phyloP scores from a whole-genome alignment of 2,888 invertebrate species.

The Heteromurus nitidus region DNA sequence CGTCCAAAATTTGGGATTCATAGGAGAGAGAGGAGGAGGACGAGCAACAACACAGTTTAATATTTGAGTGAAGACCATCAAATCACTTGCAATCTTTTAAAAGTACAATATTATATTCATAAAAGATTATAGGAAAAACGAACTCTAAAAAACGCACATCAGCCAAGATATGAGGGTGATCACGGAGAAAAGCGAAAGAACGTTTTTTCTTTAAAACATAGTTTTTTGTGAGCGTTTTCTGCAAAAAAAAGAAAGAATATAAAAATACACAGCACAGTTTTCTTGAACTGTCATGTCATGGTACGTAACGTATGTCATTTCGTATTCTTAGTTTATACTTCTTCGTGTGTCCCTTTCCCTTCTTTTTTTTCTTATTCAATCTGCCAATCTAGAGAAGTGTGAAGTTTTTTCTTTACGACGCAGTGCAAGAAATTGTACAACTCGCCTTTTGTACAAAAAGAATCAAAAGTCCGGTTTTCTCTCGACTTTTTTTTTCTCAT shows the following conservation, averaged over 20 bases:
- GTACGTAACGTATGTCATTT: slow-evolving; percentile 33
- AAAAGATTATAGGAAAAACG: slow-evolving; percentile 13
- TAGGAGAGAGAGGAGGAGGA: slow-evolving; percentile 7
- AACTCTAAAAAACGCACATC: slow-evolving; percentile 23
- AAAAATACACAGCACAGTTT: neutral
- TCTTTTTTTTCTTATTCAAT: slow-evolving; percentile 19
- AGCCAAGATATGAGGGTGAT: slow-evolving; percentile 28
- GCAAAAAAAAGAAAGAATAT: slow-evolving; percentile 8
- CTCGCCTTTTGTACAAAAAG: neutral
- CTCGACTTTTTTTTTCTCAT: too few relatives aligned
- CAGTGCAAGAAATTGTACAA: too few relatives aligned
- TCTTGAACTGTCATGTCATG: slow-evolving; percentile 37
- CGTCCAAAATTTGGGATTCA: slow-evolving; percentile 54
- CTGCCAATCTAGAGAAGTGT: slow-evolving; percentile 46
- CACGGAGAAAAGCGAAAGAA: neutral
- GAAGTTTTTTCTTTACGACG: slow-evolving; percentile 46
- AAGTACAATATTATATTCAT: slow-evolving; percentile 28
- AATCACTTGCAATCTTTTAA: slow-evolving; percentile 44
- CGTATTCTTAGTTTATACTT: slow-evolving; percentile 5
- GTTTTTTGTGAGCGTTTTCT: slow-evolving; percentile 1
- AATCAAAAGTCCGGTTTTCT: slow-evolving; percentile 30
- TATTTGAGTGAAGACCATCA: slow-evolving; percentile 38
- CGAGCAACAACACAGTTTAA: slow-evolving; percentile 18
- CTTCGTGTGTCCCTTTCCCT: slow-evolving; percentile 3
- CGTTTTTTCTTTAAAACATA: neutral